Evolutionary conservation across 2,888 invertebrate species (phyloP), one percentile per base, ranked within the genome.

Genomic region (Lamellibrachia satsuma): DNA sequence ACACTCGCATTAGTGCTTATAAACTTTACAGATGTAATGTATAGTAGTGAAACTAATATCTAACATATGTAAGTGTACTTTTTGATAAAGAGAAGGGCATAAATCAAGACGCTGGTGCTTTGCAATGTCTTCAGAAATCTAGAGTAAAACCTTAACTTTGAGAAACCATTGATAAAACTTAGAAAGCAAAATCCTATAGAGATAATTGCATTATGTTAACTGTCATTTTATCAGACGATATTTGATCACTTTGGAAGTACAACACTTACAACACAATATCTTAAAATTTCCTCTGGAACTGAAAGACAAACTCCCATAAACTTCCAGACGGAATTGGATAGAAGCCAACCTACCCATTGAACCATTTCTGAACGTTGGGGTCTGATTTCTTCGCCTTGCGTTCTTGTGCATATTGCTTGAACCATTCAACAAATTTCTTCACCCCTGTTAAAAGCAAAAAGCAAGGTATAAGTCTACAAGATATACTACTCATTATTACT

Each of bases 391-490:
- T 75, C 6, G 22, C 22, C 22, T 91, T 91, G 52, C 55, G 22
- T 3, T 91, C 91, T 22, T 91, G 2, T 39, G 2, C 9, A 52
- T 91, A 91, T 22, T 52, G 11, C n/a, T 91, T 91, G 91, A 22
- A 91, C 91, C 91, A 91, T 55, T 52, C n/a, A 9, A 91, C 91
- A 52, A 91, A 91, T 22, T 52, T 55, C 91, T 55, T 52, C 55
- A 39, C 15, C 22, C 91, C 91, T 91, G n/a, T 55, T 15, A 11
- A 27, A 39, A 55, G n/a, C 7, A 52, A 51, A 52, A 52, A 51
- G 22, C 52, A 39, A 0, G 52, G 7, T 3, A 27, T 3, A 52
- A 75, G 22, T 15, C n/a, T 22, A 75, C 22, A 75, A 22, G 75
- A 75, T 15, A 1, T 22, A 75, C 22, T 11, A n/a, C 15, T 15